Conservation (phyloP, 1,140 invertebrate genomes). For the Drosophila mojavensis region DNA sequence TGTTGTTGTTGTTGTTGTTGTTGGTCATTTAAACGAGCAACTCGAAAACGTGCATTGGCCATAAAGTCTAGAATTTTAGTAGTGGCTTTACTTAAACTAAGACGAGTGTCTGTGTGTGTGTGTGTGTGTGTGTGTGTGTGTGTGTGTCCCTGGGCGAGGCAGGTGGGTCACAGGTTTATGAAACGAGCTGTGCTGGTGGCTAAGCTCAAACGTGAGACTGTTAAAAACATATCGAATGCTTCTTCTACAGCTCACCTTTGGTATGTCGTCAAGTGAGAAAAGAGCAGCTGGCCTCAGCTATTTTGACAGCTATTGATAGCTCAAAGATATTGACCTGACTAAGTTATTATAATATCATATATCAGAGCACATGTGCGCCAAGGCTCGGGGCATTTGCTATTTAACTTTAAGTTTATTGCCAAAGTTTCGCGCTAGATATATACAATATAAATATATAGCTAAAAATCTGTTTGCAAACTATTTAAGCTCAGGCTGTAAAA, state of each 20-base stretch:
- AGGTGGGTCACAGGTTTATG: constrained; percentile 49
- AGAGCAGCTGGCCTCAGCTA: neutral
- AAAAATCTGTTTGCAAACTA: too few species aligned
- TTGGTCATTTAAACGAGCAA: constrained; percentile 14
- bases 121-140: too few species aligned
- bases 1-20: neutral
- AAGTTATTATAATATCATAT: neutral
- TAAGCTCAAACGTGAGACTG: constrained; percentile 23
- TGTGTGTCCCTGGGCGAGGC: neutral
- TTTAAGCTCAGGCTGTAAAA: neutral
- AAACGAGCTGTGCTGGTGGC: constrained; percentile 2
- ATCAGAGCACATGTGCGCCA: neutral
- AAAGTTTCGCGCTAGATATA: too few species aligned
- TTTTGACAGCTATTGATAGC: constrained; percentile 12
- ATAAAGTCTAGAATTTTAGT: constrained; percentile 68
- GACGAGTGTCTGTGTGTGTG: neutral
- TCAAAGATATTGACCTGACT: neutral
- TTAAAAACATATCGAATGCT: constrained; percentile 37
- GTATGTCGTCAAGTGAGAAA: neutral
- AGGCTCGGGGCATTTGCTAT: neutral
- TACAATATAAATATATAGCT: too few species aligned
- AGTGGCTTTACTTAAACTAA: constrained; percentile 73
- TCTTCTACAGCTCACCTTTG: too few species aligned
- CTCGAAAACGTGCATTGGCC: constrained; percentile 60
- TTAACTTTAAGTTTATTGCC: too few species aligned